Evolutionary conservation across 2,797 vertebrate species (phyloP).

Genomic region (Xenentodon cancila): DNA sequence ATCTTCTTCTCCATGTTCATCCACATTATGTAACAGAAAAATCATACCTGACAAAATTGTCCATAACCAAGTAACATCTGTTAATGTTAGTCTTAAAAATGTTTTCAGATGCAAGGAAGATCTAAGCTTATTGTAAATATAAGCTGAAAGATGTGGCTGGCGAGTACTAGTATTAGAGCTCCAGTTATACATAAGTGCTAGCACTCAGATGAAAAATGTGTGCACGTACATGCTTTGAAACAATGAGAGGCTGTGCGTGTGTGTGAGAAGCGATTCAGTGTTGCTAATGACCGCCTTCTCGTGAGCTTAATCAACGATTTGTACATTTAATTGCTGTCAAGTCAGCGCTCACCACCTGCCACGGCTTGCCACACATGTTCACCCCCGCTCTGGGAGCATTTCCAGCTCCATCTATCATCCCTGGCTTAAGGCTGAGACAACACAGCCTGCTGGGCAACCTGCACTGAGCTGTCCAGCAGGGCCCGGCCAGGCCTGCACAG

Average conservation of each 20-base stretch:
- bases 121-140: neutral
- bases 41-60: no score
- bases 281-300: constrained; percentile 91
- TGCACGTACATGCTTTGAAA: constrained; percentile 17
- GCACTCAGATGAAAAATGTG: constrained; percentile 34
- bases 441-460: constrained; percentile 88
- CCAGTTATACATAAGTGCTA: constrained; percentile 13
- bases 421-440: constrained; percentile 82
- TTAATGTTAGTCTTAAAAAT: no score
- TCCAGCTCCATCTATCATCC: constrained; percentile 87
- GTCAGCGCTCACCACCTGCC: constrained; percentile 92
- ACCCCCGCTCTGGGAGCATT: constrained; percentile 70
- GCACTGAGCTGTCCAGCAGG: constrained; percentile 69
- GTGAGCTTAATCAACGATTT: constrained; percentile 93
- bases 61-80: no score
- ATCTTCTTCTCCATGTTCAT: no score
- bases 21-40: no score
- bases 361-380: constrained; percentile 86
- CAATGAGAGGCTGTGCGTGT: constrained; percentile 15
- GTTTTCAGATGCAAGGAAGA: no score
- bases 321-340: constrained; percentile 95
- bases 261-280: constrained; percentile 77
- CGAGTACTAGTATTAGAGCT: neutral
- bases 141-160: neutral
- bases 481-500: constrained; percentile 58